Base-by-base conservation (phyloP, 64 coral and sea anemone species). In the Platygyra sinensis region DNA sequence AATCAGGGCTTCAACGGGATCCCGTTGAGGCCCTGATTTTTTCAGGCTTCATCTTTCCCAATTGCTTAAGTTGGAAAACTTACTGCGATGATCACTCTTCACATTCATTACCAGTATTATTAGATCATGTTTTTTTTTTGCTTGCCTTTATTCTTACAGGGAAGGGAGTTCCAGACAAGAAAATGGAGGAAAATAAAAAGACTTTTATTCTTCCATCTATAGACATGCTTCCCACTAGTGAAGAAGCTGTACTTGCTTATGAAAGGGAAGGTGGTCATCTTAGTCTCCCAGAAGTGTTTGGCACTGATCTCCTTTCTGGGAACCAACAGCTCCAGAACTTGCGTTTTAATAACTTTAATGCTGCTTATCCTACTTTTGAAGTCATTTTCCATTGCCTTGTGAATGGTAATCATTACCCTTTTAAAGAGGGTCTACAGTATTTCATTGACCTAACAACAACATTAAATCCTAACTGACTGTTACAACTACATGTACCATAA, bases 251-350 rank as follows among this genome's bases (percentile, higher is more conserved):
- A 30, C 11, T 38, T 80, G 50, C 79, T 57, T 83, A 90, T 57
- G 76, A 80, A 90, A 90, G 67, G 49, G 89, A 90, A 83, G 89
- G 67, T 30, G 89, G 89, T 19, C 13, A 71, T 83, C 10, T 90
- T 73, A 80, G 62, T 55, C 29, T 72, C 13, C 89, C 79, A n/a
- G 77, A 83, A 72, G 60, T 82, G 42, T 90, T 90, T 90, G 42
- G 79, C 0, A 19, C 59, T 83, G 89, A 90, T 57, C 67, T 80
- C 52, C 46, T 82, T 19, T 17, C 52, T 90, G 89, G 54, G 57
- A 81, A 82, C 51, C 63, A 67, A 13, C 39, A 90, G 78, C 78
- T 90, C 62, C 62, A 82, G 60, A 72, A 82, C 52, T 74, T 90
- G 38, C 89, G 28, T 74, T 83, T 55, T 82, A 62, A 90, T 83